Percentiles rank a stretch among this genome's conserved stretches.
These are phyloP conservation scores for Anthonomus grandis DNA, from an alignment of 1,140 invertebrate species.

Conservation along the genomic window DNA sequence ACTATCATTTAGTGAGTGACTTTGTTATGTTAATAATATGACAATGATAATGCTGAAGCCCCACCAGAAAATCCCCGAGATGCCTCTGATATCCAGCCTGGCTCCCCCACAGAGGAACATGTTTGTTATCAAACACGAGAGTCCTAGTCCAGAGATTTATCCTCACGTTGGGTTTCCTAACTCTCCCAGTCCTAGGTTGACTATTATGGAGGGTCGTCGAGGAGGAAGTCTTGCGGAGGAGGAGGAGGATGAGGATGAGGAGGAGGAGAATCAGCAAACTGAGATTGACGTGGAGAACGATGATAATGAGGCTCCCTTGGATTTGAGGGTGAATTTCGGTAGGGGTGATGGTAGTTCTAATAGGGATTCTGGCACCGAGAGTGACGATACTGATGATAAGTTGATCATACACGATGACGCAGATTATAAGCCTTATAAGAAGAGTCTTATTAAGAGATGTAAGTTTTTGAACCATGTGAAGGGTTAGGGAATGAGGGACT, in stretches of 20 bases:
- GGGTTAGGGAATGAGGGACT: no score
- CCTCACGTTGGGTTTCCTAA: conserved; percentile 5
- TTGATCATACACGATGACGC: conserved; percentile 44
- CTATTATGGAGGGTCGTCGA: neutral
- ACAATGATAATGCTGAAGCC: conserved; percentile 35
- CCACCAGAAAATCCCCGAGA: conserved; percentile 30
- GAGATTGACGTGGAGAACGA: conserved; percentile 17
- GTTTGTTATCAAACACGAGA: conserved; percentile 21
- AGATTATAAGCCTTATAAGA: conserved; percentile 78
- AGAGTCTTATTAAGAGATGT: conserved; percentile 85
- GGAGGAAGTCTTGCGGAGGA: neutral
- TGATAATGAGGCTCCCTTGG: conserved; percentile 55
- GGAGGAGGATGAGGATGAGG: conserved; percentile 2
- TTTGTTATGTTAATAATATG: no score
- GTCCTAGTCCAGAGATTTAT: neutral
- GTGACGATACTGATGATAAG: conserved; percentile 41
- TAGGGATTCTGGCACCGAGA: conserved; percentile 42
- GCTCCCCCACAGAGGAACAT: conserved; percentile 17
- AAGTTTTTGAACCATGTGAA: conserved; percentile 58
- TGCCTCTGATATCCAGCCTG: conserved; percentile 22
- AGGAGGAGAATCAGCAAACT: neutral
- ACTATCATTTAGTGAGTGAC: no score
- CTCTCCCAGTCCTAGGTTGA: neutral
- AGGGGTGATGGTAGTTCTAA: conserved; percentile 30
- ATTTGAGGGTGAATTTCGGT: conserved; percentile 56